phyloP scores from a whole-genome alignment of 2,113 vertebrate genomes.

The Eublepharis macularius region DNA sequence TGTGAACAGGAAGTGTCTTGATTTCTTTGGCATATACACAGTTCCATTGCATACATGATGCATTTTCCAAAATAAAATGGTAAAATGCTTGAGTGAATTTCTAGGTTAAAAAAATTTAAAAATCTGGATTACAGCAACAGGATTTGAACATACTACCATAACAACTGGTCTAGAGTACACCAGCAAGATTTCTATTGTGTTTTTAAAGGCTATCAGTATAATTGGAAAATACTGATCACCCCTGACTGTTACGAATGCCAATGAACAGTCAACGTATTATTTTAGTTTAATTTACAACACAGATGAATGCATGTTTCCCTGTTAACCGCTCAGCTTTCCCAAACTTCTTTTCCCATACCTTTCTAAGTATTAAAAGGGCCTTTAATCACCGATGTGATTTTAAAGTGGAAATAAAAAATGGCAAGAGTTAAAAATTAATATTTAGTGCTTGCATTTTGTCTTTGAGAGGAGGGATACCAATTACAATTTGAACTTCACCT shows the following conservation, averaged over 20 bases:
- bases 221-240: constrained; percentile 16
- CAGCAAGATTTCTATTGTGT: not conserved
- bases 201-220: not conserved
- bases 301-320: constrained; percentile 40
- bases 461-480: constrained; percentile 82
- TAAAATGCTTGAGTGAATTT: not conserved
- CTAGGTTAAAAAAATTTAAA: not conserved
- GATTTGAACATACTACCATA: not conserved
- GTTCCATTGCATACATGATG: not conserved
- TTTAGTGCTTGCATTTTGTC: constrained; percentile 73
- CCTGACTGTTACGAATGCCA: constrained; percentile 42
- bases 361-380: constrained; percentile 57
- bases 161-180: not conserved
- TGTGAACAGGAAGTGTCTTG: constrained; percentile 19
- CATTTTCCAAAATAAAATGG: not conserved
- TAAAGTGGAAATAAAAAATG: constrained; percentile 73
- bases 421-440: constrained; percentile 70
- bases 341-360: constrained; percentile 49
- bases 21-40: not conserved
- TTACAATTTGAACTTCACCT: constrained; percentile 90
- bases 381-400: constrained; percentile 66
- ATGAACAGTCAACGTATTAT: constrained; percentile 45
- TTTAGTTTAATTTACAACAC: constrained; percentile 44
- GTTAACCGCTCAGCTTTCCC: constrained; percentile 50
- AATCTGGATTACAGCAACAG: not conserved